Conservation (phyloP, 2,797 vertebrate genomes). For the Enteromius afrohamiltoni region DNA sequence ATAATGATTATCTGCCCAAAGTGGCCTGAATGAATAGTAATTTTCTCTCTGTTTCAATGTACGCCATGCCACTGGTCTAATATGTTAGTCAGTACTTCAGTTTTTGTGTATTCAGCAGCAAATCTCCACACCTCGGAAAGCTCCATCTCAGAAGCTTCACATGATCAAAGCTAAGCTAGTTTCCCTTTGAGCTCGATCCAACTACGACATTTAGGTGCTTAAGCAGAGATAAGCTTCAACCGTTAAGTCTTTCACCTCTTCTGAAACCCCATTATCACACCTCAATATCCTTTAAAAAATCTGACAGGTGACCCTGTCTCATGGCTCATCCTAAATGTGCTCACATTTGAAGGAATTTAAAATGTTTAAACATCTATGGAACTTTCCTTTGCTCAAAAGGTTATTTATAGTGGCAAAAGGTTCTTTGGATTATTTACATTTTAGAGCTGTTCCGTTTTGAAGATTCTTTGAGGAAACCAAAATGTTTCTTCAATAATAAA, state of each 20-base stretch:
- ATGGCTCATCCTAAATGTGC: not conserved
- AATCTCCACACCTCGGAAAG: conserved; percentile 9
- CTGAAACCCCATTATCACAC: conserved; percentile 17
- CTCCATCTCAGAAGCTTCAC: conserved; percentile 32
- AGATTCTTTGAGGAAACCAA: not conserved
- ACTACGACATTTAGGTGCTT: conserved; percentile 12
- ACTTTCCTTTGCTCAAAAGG: not conserved
- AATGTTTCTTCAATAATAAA: not conserved
- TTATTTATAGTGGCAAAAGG: not conserved
- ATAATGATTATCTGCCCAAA: conserved; percentile 4
- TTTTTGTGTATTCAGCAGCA: conserved; percentile 18
- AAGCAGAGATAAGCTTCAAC: conserved; percentile 37
- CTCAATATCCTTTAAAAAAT: conserved; percentile 5
- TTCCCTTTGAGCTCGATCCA: conserved; percentile 46
- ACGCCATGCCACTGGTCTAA: not conserved
- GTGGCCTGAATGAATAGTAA: not conserved
- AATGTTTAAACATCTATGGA: not conserved
- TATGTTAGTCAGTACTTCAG: not conserved
- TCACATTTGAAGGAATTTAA: not conserved
- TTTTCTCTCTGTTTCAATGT: not conserved
- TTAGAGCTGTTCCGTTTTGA: not conserved
- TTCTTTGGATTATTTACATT: not conserved
- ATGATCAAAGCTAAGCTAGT: conserved; percentile 33
- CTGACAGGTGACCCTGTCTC: not conserved
- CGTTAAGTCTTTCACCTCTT: conserved; percentile 21